Conservation (phyloP, 2,113 vertebrate genomes). For the Urocitellus parryii region DNA sequence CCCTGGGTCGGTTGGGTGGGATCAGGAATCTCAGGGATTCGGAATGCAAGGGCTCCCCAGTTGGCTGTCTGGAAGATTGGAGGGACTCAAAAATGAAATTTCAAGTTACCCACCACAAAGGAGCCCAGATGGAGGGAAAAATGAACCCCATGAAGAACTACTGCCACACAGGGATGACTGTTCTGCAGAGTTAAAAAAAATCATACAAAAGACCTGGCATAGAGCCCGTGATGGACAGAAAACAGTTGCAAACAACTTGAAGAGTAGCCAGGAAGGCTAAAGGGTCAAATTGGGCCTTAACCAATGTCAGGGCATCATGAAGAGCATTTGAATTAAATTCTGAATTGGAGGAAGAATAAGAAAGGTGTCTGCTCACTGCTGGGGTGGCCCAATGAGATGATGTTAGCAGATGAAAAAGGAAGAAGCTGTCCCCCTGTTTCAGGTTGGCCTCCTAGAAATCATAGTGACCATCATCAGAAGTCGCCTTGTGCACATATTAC, state of each 20-base stretch:
- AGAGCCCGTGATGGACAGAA: neutral
- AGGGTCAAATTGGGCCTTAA: neutral
- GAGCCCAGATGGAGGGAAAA: neutral
- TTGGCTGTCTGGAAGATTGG: neutral
- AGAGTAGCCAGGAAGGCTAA: neutral
- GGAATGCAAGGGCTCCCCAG: neutral
- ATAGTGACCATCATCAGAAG: slow-evolving; percentile 30
- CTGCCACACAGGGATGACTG: neutral
- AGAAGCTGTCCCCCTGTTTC: neutral
- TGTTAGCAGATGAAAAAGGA: neutral
- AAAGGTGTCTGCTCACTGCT: neutral
- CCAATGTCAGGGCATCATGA: neutral
- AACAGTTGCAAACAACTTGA: neutral
- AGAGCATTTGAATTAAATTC: slow-evolving; percentile 36
- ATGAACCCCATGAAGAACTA: neutral
- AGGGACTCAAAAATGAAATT: slow-evolving; percentile 56
- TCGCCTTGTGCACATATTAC: neutral
- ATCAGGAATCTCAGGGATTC: neutral
- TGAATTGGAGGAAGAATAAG: neutral
- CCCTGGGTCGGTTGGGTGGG: neutral
- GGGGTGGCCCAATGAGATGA: neutral
- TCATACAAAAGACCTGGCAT: neutral
- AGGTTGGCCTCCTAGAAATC: neutral
- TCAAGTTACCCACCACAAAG: neutral
- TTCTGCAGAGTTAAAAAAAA: neutral